Evolutionary conservation across 2,113 vertebrate genomes (phyloP).

Genomic region (Anhinga anhinga): DNA sequence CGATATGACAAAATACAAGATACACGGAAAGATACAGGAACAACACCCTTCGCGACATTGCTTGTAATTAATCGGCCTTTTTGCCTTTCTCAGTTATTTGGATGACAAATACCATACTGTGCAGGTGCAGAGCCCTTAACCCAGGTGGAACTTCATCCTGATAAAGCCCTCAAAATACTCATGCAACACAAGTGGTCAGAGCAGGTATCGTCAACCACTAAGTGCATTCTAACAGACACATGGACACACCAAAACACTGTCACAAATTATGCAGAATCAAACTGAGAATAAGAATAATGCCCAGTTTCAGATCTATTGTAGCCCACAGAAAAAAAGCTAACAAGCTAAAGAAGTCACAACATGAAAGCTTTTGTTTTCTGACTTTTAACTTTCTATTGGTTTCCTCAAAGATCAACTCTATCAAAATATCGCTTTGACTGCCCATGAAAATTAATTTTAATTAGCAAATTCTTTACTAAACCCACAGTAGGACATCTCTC

Average conservation of each 20-base stretch:
- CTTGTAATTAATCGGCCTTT: background rate
- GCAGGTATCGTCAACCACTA: rapidly evolving
- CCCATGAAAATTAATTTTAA: background rate
- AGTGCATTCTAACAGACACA: background rate
- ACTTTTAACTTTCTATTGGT: rapidly evolving
- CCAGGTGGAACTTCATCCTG: background rate
- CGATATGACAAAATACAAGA: rapidly evolving
- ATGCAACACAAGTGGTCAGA: background rate
- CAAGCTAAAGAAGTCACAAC: background rate
- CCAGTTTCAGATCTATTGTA: rapidly evolving
- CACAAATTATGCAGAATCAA: background rate
- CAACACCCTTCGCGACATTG: rapidly evolving
- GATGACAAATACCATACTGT: background rate
- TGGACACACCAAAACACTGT: background rate
- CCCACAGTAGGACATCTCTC: background rate
- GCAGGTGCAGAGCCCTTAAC: background rate
- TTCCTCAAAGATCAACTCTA: background rate
- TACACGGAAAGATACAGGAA: background rate
- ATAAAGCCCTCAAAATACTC: background rate
- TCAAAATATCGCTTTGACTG: background rate
- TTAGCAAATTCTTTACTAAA: background rate
- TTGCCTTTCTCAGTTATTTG: background rate
- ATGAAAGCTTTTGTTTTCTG: background rate
- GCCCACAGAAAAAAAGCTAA: rapidly evolving
- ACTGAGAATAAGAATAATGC: background rate